phyloP scores from a whole-genome alignment of 1,140 invertebrate species.

The Venturia canescens region DNA sequence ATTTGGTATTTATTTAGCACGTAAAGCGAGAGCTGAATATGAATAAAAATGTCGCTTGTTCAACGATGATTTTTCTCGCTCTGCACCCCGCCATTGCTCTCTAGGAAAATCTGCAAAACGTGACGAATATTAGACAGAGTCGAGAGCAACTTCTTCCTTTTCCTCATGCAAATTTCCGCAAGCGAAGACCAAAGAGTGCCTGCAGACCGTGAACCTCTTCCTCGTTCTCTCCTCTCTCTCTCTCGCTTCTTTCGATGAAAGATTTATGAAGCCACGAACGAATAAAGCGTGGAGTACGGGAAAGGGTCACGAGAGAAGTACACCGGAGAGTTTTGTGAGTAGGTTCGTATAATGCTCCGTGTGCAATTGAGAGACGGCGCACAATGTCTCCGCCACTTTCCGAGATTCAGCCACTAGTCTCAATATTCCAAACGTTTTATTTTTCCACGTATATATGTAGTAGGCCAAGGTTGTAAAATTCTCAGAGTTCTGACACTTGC shows the following conservation, averaged over 20 bases:
- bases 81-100: background rate
- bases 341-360: background rate
- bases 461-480: background rate
- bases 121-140: background rate
- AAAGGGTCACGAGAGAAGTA: constrained; percentile 19
- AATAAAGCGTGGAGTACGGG: background rate
- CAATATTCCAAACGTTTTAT: constrained; percentile 16
- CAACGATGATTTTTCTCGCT: constrained; percentile 9
- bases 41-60: constrained; percentile 22
- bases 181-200: constrained; percentile 47
- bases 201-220: constrained; percentile 41
- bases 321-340: constrained; percentile 5
- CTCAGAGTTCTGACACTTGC: background rate
- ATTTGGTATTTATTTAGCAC: background rate
- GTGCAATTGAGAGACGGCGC: background rate
- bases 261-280: constrained; percentile 63
- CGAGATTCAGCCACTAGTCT: background rate
- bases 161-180: constrained; percentile 60
- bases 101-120: background rate
- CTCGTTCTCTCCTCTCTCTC: constrained; percentile 21
- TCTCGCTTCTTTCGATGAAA: constrained; percentile 60
- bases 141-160: constrained; percentile 11
- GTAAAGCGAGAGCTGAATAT: constrained; percentile 10
- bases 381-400: background rate
- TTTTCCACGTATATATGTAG: background rate